Evolutionary conservation across 2,797 vertebrate species (phyloP), one percentile per base, ranked within the genome.

Genomic region (Pipistrellus kuhlii): DNA sequence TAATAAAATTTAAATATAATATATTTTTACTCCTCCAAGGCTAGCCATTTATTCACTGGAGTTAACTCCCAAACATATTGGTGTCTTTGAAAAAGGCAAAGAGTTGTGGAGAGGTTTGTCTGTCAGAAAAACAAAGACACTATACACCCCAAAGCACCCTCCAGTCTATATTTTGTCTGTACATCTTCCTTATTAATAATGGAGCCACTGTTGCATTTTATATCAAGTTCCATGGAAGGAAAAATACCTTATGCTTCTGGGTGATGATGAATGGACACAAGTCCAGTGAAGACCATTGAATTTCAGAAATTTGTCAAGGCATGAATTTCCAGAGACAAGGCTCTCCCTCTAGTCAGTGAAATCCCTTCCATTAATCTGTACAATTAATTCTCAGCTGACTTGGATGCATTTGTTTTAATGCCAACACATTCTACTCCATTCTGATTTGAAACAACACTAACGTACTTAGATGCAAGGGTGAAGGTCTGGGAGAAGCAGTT

Each of bases 1-100:
- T 48, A 94, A 81, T 84, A 80, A 48, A 48, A 88, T 7, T 85
- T 84, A 85, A 93, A 75, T 91, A 75, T 14, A n/a, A 73, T 8
- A 30, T 41, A 94, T 76, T 46, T 97, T 83, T 15, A n/a, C 20
- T 87, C 44, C 11, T 68, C 51, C 8, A 4, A 71, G 30, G 20
- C 27, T 86, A 32, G 88, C 81, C 69, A 77, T 59, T 75, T 35
- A 77, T 57, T 77, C 64, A 82, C 5, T 82, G 20, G 20, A 86
- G 66, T 80, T 55, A 68, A 90, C 32, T 68, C 55, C 64, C 76
- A 93, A 72, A 75, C 32, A 93, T 20, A 48, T 38, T 8, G 25
- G 18, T n/a, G 23, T 92, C 75, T 71, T 27, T 4, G 69, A 64
- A 85, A 93, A 93, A 62, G n/a, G 12, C 32, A 57, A 59, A 59